phyloP scores from a whole-genome alignment of 2,113 vertebrate genomes.

The Nestor notabilis region DNA sequence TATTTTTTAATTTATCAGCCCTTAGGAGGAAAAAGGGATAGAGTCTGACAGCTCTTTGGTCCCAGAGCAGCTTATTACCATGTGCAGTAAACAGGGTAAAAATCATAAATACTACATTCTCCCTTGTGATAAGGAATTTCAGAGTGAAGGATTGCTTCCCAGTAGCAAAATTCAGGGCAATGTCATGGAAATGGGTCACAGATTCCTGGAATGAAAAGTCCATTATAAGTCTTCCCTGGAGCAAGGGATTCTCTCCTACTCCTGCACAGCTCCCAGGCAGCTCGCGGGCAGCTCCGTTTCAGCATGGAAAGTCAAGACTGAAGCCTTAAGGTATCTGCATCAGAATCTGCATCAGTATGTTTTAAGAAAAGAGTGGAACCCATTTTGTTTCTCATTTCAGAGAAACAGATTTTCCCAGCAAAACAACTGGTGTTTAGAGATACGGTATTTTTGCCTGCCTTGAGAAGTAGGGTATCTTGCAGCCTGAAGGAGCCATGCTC shows the following conservation, averaged over 20 bases:
- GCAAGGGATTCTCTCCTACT: fast-evolving
- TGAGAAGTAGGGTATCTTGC: background rate
- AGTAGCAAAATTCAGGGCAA: background rate
- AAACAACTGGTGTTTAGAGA: background rate
- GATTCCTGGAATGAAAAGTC: background rate
- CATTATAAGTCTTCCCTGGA: background rate
- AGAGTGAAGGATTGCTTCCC: conserved; percentile 40
- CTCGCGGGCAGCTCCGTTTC: background rate
- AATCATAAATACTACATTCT: conserved; percentile 44
- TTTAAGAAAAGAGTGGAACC: background rate
- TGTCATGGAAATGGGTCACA: background rate
- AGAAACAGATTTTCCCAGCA: background rate
- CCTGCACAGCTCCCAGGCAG: background rate
- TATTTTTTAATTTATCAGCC: conserved; percentile 47
- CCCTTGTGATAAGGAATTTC: conserved; percentile 33
- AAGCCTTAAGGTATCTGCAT: background rate
- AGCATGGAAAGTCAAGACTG: background rate
- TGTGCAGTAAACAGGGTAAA: conserved; percentile 37
- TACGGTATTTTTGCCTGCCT: background rate
- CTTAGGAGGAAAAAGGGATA: background rate
- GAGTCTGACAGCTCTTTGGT: conserved; percentile 2
- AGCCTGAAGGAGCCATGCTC: background rate
- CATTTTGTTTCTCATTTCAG: background rate
- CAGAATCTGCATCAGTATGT: background rate
- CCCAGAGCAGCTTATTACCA: conserved; percentile 34